A percentile compares a stretch with the other conserved stretches of the same genome.
These are phyloP conservation scores for Dermatophagoides farinae DNA, from an alignment of 1,140 invertebrate species.

Conservation along the genomic window DNA sequence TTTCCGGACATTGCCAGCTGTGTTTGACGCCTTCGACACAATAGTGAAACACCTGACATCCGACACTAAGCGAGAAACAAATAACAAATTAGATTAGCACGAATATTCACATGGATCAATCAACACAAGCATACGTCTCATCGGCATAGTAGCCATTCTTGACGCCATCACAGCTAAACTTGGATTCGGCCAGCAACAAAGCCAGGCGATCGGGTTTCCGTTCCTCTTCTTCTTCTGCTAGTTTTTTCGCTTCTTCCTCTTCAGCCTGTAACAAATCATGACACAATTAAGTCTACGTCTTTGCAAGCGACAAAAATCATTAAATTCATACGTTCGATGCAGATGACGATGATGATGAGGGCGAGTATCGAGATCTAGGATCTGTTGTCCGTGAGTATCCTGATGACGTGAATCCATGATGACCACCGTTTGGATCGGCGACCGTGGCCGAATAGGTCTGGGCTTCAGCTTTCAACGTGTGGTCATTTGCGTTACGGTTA, in stretches of 20 bases:
- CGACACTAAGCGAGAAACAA: neutral
- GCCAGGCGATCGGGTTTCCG: conserved; percentile 64
- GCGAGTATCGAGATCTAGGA: neutral
- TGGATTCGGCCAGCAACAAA: conserved; percentile 52
- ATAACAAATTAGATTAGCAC: neutral
- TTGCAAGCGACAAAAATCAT: no score
- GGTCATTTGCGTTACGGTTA: neutral
- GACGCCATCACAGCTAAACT: conserved; percentile 53
- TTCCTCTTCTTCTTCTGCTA: conserved; percentile 43
- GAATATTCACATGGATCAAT: neutral
- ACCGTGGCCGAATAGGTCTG: conserved; percentile 5
- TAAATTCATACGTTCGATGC: neutral
- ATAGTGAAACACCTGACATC: conserved; percentile 48
- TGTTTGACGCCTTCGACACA: conserved; percentile 60
- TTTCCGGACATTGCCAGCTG: conserved; percentile 72
- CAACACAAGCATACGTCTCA: conserved; percentile 8
- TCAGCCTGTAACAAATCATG: neutral
- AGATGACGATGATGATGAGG: conserved; percentile 1
- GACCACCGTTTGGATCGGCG: neutral
- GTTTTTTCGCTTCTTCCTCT: conserved; percentile 1
- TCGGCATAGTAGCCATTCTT: conserved; percentile 79
- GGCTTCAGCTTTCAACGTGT: neutral
- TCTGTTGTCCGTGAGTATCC: neutral
- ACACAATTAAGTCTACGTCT: neutral
- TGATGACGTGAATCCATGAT: no score